A percentile compares a stretch with the other conserved stretches of the same genome.
These are phyloP conservation scores for Phalacrocorax aristotelis DNA, from an alignment of 2,113 vertebrate genomes.

Conservation along the genomic window DNA sequence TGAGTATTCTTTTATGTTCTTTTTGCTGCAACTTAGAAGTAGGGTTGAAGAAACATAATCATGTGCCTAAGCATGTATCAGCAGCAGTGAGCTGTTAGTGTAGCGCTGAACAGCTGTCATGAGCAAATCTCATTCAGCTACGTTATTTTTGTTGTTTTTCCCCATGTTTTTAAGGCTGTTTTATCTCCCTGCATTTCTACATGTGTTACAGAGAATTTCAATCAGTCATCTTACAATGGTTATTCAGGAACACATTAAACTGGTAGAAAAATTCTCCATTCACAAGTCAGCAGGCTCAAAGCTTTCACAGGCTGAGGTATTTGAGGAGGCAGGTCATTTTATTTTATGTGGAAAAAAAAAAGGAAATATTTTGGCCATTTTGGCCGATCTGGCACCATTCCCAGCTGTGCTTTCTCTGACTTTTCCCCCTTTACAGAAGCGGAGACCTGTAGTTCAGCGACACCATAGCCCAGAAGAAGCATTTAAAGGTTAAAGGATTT, in stretches of 20 bases:
- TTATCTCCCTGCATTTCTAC: background rate
- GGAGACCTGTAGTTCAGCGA: background rate
- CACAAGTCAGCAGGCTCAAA: background rate
- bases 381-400: background rate
- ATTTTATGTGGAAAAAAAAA: background rate
- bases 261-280: background rate
- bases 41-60: background rate
- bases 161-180: background rate
- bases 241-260: background rate
- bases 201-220: background rate
- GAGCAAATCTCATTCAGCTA: background rate
- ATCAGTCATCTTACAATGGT: background rate
- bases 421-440: background rate
- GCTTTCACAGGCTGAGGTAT: background rate
- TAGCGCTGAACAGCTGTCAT: background rate
- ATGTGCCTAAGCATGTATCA: background rate
- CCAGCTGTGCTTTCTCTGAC: background rate
- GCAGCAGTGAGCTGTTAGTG: background rate
- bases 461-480: background rate
- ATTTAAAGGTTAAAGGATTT: background rate
- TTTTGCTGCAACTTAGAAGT: background rate
- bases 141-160: background rate
- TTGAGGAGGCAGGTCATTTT: background rate
- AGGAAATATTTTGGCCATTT: background rate
- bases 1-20: background rate